phyloP scores from a whole-genome alignment of 2,888 invertebrate species.

The Andrena bicolor region DNA sequence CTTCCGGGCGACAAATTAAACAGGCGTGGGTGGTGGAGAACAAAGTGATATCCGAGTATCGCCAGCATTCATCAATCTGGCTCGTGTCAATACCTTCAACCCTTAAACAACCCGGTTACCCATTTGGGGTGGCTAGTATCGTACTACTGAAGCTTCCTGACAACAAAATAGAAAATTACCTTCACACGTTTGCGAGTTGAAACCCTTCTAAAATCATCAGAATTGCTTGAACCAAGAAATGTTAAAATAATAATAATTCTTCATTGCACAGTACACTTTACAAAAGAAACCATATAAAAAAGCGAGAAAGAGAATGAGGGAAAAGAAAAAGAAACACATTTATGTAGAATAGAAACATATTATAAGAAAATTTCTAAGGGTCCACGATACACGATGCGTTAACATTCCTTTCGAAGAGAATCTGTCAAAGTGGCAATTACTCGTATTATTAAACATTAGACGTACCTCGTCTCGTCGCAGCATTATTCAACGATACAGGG shows the following conservation, averaged over 20 bases:
- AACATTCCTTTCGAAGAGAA: neutral
- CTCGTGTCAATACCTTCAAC: neutral
- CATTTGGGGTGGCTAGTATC: neutral
- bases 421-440: conserved; percentile 14
- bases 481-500: neutral
- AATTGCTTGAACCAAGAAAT: neutral
- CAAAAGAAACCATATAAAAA: too few species aligned
- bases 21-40: conserved; percentile 13
- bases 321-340: too few species aligned
- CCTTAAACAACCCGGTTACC: neutral
- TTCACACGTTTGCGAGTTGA: too few species aligned
- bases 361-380: neutral
- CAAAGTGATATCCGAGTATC: neutral
- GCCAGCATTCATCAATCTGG: conserved; percentile 7
- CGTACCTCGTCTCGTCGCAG: neutral
- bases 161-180: too few species aligned
- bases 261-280: too few species aligned
- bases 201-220: neutral
- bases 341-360: too few species aligned
- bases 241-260: too few species aligned
- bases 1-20: conserved; percentile 49
- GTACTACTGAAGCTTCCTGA: too few species aligned
- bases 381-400: neutral
- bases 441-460: conserved; percentile 14
- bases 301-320: too few species aligned